Percentiles rank a stretch among this genome's conserved stretches.
Conservation (phyloP, 2,888 invertebrate genomes). For the Priapulus caudatus region DNA sequence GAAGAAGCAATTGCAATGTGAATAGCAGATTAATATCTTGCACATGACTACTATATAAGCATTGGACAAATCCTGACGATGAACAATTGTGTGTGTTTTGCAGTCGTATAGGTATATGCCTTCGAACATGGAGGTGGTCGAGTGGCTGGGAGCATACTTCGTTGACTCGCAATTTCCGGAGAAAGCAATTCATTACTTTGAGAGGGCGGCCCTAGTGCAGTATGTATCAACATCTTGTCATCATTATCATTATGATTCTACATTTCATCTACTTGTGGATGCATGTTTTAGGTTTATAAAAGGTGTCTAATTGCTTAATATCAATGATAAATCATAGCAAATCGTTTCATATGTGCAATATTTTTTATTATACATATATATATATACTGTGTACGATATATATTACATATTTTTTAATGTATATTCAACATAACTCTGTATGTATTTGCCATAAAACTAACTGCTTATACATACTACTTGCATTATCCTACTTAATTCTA, state of each 20-base stretch:
- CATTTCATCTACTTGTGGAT: not conserved
- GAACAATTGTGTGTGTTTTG: constrained; percentile 26
- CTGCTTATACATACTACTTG: no score
- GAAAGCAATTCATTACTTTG: constrained; percentile 69
- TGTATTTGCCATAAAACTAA: not conserved
- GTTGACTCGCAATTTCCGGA: constrained; percentile 77
- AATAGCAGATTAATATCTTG: no score
- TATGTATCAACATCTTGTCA: constrained; percentile 21
- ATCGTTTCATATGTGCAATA: not conserved
- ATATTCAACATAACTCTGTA: not conserved
- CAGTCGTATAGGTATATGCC: constrained; percentile 59
- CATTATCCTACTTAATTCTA: no score
- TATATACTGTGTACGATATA: not conserved
- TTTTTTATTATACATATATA: not conserved
- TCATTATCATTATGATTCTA: not conserved
- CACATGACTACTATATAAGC: no score
- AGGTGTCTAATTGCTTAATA: not conserved
- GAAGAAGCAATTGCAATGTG: no score
- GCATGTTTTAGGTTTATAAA: not conserved
- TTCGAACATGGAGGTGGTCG: constrained; percentile 60
- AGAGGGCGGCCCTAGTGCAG: constrained; percentile 60
- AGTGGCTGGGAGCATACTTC: constrained; percentile 78
- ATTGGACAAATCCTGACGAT: no score
- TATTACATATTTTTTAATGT: not conserved
- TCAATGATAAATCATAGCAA: no score